Conservation (phyloP, 2,113 vertebrate species). For the Semicossyphus pulcher region DNA sequence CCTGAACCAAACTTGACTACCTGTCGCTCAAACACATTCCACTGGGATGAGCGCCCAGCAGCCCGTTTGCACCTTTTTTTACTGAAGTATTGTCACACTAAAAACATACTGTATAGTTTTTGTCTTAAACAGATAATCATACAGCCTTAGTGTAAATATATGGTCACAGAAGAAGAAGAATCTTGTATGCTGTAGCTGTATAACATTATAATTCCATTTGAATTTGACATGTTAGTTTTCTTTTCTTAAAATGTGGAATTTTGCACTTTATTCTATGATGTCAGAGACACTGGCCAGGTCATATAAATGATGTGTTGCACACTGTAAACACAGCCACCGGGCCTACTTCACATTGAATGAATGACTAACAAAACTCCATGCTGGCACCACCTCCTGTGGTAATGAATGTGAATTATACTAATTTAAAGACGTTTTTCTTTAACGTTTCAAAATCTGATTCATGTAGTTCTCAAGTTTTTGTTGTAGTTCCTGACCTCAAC, state of each 20-base stretch:
- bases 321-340: conserved; percentile 2
- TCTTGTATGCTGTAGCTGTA: conserved; percentile 13
- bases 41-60: conserved; percentile 9
- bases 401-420: conserved; percentile 17
- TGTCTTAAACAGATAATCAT: conserved; percentile 33
- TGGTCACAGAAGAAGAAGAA: background rate
- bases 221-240: conserved; percentile 22
- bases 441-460: conserved; percentile 26
- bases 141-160: conserved; percentile 21
- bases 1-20: conserved; percentile 40
- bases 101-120: conserved; percentile 14
- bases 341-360: background rate
- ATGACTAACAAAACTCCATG: background rate
- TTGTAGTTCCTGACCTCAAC: background rate
- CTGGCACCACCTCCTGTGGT: background rate
- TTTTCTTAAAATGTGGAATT: conserved; percentile 25
- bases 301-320: background rate
- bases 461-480: background rate
- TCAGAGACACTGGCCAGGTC: conserved; percentile 17
- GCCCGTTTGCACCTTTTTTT: conserved; percentile 41
- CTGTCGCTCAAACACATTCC: conserved; percentile 60
- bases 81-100: background rate
- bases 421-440: background rate
- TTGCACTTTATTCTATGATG: conserved; percentile 63
- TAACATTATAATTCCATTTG: conserved; percentile 30